Evolutionary conservation across 2,113 vertebrate species (phyloP), one percentile per base, ranked within the genome.

Genomic region (Sylvilagus bachmani): DNA sequence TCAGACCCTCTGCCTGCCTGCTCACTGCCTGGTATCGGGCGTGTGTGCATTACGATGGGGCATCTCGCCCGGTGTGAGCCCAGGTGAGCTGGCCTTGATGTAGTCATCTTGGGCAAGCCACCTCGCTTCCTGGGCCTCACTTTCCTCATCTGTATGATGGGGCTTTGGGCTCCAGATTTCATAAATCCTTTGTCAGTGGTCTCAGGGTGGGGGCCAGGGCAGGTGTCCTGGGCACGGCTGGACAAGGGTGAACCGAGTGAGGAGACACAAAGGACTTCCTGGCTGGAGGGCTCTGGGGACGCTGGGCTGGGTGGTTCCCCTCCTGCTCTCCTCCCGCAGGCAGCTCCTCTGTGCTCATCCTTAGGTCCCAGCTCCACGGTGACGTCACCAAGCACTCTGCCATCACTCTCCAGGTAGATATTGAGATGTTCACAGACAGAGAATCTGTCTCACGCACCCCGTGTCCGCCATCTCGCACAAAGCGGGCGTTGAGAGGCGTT

Each of bases 131-230:
- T 38, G 70, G 38, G 49, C 66, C 73, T 87, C 74, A 19, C 62
- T 86, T 92, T 80, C 69, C 64, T 70, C 38, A 61, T 22, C 61
- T 87, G 66, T 96, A 36, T 33, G 33, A 66, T 73, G 71, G 38
- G 25, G 16, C 7, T 16, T 5, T 33, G 31, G 86, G 77, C n/a
- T 58, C 55, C 86, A n/a, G 85, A 86, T 78, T 38, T 70, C 66
- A 11, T 55, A 29, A 74, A 55, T 86, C 86, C 22, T 67, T 58
- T 1, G 17, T 58, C 12, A 58, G 78, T 75, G 38, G 78, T 58
- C 86, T 58, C 7, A 44, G 29, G 51, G 27, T 33, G 27, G 25
- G 21, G 61, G 79, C 58, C 4, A 4, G 53, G 58, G 36, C 92
- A 38, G 67, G 61, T 8, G 0, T n/a, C 6, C 21, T 36, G 19